These are phyloP conservation scores for Turdus rufiventris DNA, from an alignment of 2,113 vertebrate genomes.

Conservation along the genomic window DNA sequence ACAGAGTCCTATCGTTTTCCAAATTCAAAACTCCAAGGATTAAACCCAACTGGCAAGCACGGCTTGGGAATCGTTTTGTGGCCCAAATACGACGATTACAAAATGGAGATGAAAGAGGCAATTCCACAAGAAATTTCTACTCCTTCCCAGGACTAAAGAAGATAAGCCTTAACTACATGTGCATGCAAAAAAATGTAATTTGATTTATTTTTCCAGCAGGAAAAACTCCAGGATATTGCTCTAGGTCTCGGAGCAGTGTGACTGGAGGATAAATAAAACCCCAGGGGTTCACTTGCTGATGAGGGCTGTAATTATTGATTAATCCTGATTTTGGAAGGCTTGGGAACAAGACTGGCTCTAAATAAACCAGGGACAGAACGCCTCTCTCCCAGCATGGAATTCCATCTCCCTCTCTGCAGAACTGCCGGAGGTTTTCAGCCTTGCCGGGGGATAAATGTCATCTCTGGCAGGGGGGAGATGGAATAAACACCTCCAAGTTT, in stretches of 20 bases:
- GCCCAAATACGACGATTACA: background rate
- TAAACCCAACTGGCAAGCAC: background rate
- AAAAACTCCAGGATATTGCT: background rate
- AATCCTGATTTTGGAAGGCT: background rate
- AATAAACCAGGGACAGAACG: fast-evolving
- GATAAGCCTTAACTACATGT: background rate
- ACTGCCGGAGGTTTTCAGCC: background rate
- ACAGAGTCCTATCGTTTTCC: background rate
- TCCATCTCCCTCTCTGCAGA: fast-evolving
- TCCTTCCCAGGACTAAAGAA: background rate
- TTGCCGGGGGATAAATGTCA: background rate
- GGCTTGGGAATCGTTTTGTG: background rate
- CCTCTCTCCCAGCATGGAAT: background rate
- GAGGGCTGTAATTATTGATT: background rate
- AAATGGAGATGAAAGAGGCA: background rate
- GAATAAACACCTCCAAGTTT: background rate
- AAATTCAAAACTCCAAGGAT: background rate
- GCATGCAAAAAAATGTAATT: background rate
- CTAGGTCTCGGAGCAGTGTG: background rate
- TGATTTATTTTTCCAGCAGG: background rate
- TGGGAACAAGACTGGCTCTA: background rate
- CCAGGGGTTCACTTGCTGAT: background rate
- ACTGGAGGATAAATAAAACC: background rate
- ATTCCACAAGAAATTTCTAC: background rate
- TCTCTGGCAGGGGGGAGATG: background rate